Base-by-base conservation (phyloP, 1,140 invertebrate genomes). In the Lepidostoma basale region DNA sequence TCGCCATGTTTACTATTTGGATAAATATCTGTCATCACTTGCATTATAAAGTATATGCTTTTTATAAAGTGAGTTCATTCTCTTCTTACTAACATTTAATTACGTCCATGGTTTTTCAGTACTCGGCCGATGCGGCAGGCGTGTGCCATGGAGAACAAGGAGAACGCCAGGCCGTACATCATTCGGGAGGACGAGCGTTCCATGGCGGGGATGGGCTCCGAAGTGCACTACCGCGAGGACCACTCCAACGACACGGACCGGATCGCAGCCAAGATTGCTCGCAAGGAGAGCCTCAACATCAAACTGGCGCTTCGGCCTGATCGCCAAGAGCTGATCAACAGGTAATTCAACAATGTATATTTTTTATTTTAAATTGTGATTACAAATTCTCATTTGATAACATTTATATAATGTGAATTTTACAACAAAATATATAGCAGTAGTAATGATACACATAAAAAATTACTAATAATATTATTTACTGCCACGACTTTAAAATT, bases 211-310 rank as follows among this genome's bases (percentile, higher is more conserved):
- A 88, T 90, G 74, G 89, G 90, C 14, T 88, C 89, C 14, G 89
- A 92, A 56, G 91, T 94, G 62, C 91, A 92, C 72, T 90, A 92
- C 75, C 90, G 90, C 67, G 86, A 87, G 44, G 89, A 89, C n/a
- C 77, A 83, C 70, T 74, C 81, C 18, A 82, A 77, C 62, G 84
- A 85, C 67, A 80, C 78, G 8, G 80, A 84, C 54, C 85, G 89
- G 68, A 81, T 96, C 69, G 94, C 93, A 73, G 89, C 94, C 45
- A 97, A 97, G 83, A 91, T 98, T 67, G 94, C 95, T 47, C 87
- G 96, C 44, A 97, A 97, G 80, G 97, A 99, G 81, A 98, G 96
- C 77, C 85, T 99, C 73, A 97, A 97, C 56, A 83, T 97, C 75
- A 98, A 98, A 80, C 85, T 98, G 67, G 92, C 94, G 72, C 86